These are phyloP conservation scores for Sander lucioperca DNA, from an alignment of 2,113 vertebrate species.

Conservation along the genomic window DNA sequence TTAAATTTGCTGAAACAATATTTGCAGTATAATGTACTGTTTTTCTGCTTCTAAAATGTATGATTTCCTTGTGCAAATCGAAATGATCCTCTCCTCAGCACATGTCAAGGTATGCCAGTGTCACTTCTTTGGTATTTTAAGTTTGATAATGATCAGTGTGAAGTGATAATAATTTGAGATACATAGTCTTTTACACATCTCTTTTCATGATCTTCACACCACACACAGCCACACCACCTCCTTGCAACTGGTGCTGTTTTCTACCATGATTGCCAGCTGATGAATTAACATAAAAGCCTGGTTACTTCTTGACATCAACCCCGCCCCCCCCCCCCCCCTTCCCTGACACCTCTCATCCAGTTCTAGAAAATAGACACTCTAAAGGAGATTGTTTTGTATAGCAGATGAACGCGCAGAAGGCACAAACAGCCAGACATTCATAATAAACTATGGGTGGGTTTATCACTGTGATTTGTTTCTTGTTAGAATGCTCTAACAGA, in stretches of 20 bases:
- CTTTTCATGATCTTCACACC: constrained; percentile 13
- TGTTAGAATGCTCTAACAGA: constrained; percentile 20
- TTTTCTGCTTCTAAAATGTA: too few species aligned
- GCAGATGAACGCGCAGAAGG: constrained; percentile 69
- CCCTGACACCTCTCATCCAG: constrained; percentile 10
- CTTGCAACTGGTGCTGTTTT: constrained; percentile 23
- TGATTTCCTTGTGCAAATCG: too few species aligned
- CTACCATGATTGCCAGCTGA: constrained; percentile 29
- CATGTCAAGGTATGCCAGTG: not conserved
- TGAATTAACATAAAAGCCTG: constrained; percentile 45
- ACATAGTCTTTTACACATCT: not conserved
- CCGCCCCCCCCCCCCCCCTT: constrained; percentile 23
- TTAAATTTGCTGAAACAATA: too few species aligned
- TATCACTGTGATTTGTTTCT: constrained; percentile 43
- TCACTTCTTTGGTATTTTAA: not conserved
- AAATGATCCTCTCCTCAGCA: too few species aligned
- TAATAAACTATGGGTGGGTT: constrained; percentile 58
- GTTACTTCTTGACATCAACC: constrained; percentile 49
- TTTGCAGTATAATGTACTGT: too few species aligned
- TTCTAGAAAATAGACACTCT: constrained; percentile 49
- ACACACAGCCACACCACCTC: constrained; percentile 19
- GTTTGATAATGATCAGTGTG: not conserved
- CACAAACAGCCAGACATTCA: constrained; percentile 62
- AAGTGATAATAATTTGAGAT: not conserved
- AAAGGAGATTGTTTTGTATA: constrained; percentile 15